phyloP scores from a whole-genome alignment of 2,888 invertebrate species.

The Eupeodes latifasciatus region DNA sequence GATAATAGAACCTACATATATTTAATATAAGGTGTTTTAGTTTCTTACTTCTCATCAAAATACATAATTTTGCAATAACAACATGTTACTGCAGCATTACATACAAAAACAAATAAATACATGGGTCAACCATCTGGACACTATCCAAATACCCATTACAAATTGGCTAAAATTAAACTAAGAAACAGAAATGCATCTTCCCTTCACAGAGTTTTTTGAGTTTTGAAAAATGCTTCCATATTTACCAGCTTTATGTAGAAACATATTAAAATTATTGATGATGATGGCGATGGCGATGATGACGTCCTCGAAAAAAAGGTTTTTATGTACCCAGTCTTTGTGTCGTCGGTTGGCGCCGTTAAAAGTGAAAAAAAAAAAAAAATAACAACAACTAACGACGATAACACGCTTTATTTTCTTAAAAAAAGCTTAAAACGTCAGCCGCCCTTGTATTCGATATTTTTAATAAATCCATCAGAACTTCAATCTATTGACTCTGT shows the following conservation, averaged over 20 bases:
- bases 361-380: background rate
- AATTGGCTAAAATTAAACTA: conserved; percentile 13
- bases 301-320: conserved; percentile 42
- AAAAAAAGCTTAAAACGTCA: conserved; percentile 34
- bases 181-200: background rate
- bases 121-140: conserved; percentile 33
- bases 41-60: no score
- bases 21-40: no score
- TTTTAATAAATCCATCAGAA: conserved; percentile 48
- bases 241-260: conserved; percentile 34
- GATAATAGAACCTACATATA: no score
- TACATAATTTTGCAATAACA: background rate
- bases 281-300: conserved; percentile 32
- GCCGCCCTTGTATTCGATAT: conserved; percentile 30
- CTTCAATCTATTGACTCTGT: conserved; percentile 32
- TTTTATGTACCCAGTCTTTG: conserved; percentile 44
- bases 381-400: conserved; percentile 9
- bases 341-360: conserved; percentile 26
- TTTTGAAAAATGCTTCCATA: conserved; percentile 34
- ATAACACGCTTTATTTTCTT: conserved; percentile 29
- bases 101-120: conserved; percentile 16
- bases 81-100: conserved; percentile 18
- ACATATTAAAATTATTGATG: conserved; percentile 24
- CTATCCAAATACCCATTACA: conserved; percentile 26
- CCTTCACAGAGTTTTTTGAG: conserved; percentile 2